A percentile compares a stretch with the other conserved stretches of the same genome.
phyloP scores from a whole-genome alignment of 2,113 vertebrate genomes.

The Marmota monax region DNA sequence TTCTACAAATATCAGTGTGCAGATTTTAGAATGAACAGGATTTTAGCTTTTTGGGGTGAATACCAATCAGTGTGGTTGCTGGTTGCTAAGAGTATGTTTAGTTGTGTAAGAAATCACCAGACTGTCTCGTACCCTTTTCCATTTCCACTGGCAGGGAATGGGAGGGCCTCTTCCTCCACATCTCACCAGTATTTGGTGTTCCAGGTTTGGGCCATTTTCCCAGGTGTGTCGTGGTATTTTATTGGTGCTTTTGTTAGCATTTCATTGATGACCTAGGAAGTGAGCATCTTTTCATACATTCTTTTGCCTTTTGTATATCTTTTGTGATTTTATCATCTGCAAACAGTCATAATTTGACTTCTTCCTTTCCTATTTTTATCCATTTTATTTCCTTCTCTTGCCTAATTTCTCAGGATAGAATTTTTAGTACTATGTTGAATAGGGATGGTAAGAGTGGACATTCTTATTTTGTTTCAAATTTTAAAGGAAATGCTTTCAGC shows the following conservation, averaged over 20 bases:
- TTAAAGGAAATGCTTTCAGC: no score
- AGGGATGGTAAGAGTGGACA: no score
- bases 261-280: neutral
- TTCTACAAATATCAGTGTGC: neutral
- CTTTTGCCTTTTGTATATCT: neutral
- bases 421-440: no score
- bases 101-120: neutral
- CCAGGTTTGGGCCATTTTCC: no score
- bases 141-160: neutral
- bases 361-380: no score
- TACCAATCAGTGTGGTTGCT: neutral
- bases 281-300: neutral
- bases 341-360: no score
- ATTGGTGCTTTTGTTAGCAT: neutral
- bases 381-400: no score
- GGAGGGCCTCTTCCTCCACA: neutral
- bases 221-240: no score
- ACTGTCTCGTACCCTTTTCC: neutral
- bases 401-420: no score
- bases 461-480: no score
- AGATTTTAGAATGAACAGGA: neutral
- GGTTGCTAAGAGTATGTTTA: neutral
- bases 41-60: neutral
- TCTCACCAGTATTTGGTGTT: neutral
- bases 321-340: no score